Evolutionary conservation across 2,113 vertebrate genomes (phyloP), one percentile per base, ranked within the genome.

Genomic region (Etheostoma spectabile): DNA sequence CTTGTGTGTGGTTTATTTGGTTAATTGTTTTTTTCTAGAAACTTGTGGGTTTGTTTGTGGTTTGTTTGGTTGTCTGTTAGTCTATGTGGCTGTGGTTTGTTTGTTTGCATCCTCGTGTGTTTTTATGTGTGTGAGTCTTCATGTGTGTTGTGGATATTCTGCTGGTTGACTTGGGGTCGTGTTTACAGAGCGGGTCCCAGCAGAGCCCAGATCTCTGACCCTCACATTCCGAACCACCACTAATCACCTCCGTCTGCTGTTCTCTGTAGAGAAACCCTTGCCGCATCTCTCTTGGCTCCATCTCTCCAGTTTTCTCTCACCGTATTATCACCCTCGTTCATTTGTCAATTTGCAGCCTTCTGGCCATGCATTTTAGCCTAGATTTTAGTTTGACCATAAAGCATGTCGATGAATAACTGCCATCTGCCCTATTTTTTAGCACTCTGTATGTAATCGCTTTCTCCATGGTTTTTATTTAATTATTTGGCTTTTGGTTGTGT

Each of bases 111-210:
- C 82, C 51, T n/a, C 59, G 69, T 89, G 92, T 83, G 79, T 56
- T 87, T 86, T 82, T 82, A 56, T 84, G 83, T 87, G 72, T 77
- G 79, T 67, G 60, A 69, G 78, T 77, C 15, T 77, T 59, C 67
- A 42, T 80, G 80, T 84, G 79, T 79, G 77, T 83, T 82, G 67
- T 64, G 84, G 88, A 77, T 87, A 85, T 87, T 89, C 79, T 90
- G 62, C 75, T 82, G 87, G 88, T 77, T 86, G 88, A 93, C 89
- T 92, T 81, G 72, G 89, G 93, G 90, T 91, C 62, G 68, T 94
- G 94, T 94, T 94, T 94, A 94, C 93, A 93, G 89, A 93, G 91
- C 56, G 88, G 91, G 90, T 94, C 93, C 92, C 93, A 93, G 84
- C 91, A 94, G 92, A 93, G 91, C 90, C 91, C 88, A 79, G 83